Base-by-base conservation (phyloP, 1,140 invertebrate genomes). In the Hylaeus anthracinus region DNA sequence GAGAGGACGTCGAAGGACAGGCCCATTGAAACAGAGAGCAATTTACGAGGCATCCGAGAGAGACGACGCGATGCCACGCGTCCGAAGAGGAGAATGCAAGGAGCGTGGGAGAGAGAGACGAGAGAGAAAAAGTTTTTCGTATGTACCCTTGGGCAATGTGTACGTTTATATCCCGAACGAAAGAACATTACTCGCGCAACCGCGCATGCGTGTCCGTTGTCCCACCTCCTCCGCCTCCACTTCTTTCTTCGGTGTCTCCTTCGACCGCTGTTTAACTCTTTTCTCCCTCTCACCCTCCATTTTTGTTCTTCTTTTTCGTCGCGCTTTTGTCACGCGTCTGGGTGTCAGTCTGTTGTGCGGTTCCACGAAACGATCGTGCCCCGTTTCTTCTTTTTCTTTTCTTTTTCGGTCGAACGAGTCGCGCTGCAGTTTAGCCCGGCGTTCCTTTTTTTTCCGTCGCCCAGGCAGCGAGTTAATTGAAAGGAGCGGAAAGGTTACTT, bases 41-140 rank as follows among this genome's bases (percentile, higher is more conserved):
- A 86, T 88, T 87, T 83, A 80, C 81, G 51, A 69, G 53, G 37
- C 26, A 55, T 39, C 51, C 1, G 55, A 83, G 56, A 61, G 61
- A 83, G 65, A 75, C 37, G 60, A 37, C 1, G 37, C 66, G 51
- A 51, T 67, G 81, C 88, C 86, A 86, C 86, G 85, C 87, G 87
- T 82, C 79, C 26, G 74, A 85, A 81, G 76, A 83, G 60, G 75
- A 69, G 55, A 69, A 81, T 51, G 43, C 73, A 51, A 60, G 58
- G 61, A 58, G 41, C 69, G 72, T 15, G 71, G 51, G 14, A 66
- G 12, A 72, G 61, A 60, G 48, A 37, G 41, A 66, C n/a, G 39
- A 60, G 53, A 82, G 69, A 43, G 12, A 15, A 79, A 83, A 81
- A 81, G 65, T 74, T 74, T 45, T 51, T 3, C 8, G n/a, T 10